These are phyloP conservation scores for Muscidifurax raptorellus DNA, from an alignment of 1,140 invertebrate genomes.

Conservation along the genomic window DNA sequence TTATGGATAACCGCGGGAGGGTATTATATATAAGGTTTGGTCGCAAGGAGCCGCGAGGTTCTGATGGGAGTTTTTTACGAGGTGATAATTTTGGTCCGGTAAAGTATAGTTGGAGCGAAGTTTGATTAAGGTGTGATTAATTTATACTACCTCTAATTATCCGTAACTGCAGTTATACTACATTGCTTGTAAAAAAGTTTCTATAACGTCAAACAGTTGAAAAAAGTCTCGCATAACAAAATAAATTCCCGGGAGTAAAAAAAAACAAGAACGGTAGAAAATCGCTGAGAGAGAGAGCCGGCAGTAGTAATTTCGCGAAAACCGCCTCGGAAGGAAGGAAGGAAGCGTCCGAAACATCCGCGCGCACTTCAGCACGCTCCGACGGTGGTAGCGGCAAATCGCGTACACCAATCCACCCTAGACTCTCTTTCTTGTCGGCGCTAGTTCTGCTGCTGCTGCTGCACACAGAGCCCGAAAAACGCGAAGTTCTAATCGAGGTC, in stretches of 20 bases:
- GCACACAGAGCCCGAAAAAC: background rate
- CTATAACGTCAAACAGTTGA: too few species aligned
- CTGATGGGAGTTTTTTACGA: constrained; percentile 33
- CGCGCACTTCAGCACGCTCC: background rate
- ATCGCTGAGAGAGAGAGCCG: background rate
- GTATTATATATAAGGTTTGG: too few species aligned
- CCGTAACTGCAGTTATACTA: background rate
- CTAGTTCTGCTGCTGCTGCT: background rate
- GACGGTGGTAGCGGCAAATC: background rate
- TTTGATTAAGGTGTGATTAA: constrained; percentile 8
- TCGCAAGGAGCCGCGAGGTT: background rate
- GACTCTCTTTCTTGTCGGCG: background rate
- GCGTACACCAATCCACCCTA: background rate
- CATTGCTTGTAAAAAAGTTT: background rate
- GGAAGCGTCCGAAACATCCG: constrained; percentile 32
- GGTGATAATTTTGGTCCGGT: constrained; percentile 35
- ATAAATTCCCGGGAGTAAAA: background rate
- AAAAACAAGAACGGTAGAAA: background rate
- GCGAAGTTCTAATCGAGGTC: constrained; percentile 33
- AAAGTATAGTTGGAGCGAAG: background rate
- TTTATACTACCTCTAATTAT: background rate
- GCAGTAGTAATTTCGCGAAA: constrained; percentile 15
- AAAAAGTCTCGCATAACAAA: background rate
- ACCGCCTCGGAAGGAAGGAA: background rate
- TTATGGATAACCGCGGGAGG: background rate